These are phyloP conservation scores for Solenodon paradoxus DNA, from an alignment of 2,113 vertebrate genomes.

Conservation along the genomic window DNA sequence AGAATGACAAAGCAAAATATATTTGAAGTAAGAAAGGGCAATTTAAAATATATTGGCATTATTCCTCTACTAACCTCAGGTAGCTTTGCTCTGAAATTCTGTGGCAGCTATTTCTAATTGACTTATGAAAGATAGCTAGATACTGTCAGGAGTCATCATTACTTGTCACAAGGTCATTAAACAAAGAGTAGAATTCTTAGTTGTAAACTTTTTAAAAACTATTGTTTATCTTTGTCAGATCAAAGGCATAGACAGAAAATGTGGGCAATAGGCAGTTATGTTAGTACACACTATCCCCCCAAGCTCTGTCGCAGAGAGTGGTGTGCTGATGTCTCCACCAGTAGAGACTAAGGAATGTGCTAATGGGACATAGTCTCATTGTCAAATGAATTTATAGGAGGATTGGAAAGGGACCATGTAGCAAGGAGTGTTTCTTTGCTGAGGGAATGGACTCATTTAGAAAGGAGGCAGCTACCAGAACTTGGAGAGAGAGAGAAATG, in stretches of 20 bases:
- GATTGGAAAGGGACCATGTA: not conserved
- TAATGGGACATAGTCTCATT: not conserved
- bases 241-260: not conserved
- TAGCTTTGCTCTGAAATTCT: not conserved
- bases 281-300: not conserved
- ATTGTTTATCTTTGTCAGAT: not conserved
- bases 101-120: not conserved
- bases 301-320: accelerated
- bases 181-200: not conserved
- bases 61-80: not conserved
- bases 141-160: not conserved
- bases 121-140: not conserved
- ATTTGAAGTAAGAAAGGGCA: not conserved
- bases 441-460: not conserved
- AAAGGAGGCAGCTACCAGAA: not conserved
- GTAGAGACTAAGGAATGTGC: not conserved
- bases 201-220: not conserved
- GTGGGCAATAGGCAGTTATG: not conserved
- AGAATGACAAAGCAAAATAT: not conserved
- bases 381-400: not conserved
- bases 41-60: not conserved
- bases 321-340: not conserved
- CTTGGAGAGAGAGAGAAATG: not conserved
- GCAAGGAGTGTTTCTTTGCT: not conserved
- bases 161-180: not conserved